Evolutionary conservation across 1,140 invertebrate genomes (phyloP).

Genomic region (Protaetia brevitarsis): DNA sequence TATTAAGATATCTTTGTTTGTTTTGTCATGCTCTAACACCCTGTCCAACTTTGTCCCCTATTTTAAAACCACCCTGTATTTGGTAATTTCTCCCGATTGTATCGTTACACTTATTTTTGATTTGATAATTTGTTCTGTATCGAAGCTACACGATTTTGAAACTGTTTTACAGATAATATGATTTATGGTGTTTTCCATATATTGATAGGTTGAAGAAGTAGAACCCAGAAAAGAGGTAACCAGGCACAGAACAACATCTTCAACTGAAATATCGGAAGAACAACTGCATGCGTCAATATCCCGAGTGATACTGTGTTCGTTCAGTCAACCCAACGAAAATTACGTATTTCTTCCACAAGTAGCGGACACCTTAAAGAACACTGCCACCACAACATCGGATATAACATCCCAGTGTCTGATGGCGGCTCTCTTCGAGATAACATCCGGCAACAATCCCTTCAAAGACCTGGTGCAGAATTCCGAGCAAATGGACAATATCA

Average conservation of each 20-base stretch:
- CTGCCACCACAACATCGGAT: conserved; percentile 52
- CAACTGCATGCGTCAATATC: conserved; percentile 60
- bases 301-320: conserved; percentile 63
- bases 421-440: conserved; percentile 64
- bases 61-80: too few species aligned
- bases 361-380: conserved; percentile 53
- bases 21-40: too few species aligned
- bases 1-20: too few species aligned
- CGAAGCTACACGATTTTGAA: too few species aligned
- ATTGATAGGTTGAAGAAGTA: conserved; percentile 42
- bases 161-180: not conserved
- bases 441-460: conserved; percentile 59
- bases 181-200: not conserved
- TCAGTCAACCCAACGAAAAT: conserved; percentile 59
- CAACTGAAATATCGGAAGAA: conserved; percentile 52
- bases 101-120: too few species aligned
- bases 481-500: conserved; percentile 52
- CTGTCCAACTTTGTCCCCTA: too few species aligned
- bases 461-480: conserved; percentile 54
- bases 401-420: conserved; percentile 64
- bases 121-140: too few species aligned
- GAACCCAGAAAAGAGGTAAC: conserved; percentile 46
- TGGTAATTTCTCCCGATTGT: too few species aligned
- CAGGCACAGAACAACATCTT: conserved; percentile 41
- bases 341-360: conserved; percentile 64